Evolutionary conservation across 2,797 vertebrate species (phyloP).

Genomic region (Labeo calbasu): DNA sequence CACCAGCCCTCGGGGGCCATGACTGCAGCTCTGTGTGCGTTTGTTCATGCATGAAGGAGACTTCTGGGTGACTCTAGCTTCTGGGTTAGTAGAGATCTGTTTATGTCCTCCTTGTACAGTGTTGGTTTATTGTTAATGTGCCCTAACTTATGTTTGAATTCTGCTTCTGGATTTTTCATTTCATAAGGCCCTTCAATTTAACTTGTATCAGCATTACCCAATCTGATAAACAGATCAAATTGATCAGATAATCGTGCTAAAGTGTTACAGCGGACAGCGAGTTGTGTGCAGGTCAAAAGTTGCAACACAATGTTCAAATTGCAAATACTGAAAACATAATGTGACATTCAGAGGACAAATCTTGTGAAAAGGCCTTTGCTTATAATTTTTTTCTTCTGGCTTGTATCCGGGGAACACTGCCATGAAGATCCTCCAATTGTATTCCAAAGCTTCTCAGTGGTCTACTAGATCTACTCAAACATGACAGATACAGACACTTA

Average conservation of each 20-base stretch:
- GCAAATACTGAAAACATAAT: neutral
- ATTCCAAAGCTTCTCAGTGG: conserved; percentile 33
- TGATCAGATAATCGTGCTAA: neutral
- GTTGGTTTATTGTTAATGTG: neutral
- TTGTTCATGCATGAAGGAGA: conserved; percentile 67
- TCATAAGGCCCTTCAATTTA: neutral
- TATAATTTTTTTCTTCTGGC: neutral
- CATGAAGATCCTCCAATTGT: conserved; percentile 5
- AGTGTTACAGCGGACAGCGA: neutral
- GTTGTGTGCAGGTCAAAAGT: conserved; percentile 4
- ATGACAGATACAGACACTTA: conserved; percentile 27
- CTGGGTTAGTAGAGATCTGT: conserved; percentile 3
- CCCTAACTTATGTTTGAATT: conserved; percentile 3
- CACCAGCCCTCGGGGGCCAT: neutral
- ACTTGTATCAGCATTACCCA: neutral
- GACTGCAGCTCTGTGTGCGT: conserved; percentile 60
- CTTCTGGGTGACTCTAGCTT: neutral
- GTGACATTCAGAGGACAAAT: neutral
- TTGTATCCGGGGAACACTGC: neutral
- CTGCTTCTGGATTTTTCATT: neutral
- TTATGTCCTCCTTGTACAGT: neutral
- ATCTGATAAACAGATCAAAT: neutral
- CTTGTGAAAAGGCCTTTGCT: neutral
- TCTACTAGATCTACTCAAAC: conserved; percentile 25
- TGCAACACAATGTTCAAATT: neutral